Evolutionary conservation across 2,888 invertebrate genomes (phyloP), one percentile per base, ranked within the genome.

Genomic region (Himalopsyche anomala): DNA sequence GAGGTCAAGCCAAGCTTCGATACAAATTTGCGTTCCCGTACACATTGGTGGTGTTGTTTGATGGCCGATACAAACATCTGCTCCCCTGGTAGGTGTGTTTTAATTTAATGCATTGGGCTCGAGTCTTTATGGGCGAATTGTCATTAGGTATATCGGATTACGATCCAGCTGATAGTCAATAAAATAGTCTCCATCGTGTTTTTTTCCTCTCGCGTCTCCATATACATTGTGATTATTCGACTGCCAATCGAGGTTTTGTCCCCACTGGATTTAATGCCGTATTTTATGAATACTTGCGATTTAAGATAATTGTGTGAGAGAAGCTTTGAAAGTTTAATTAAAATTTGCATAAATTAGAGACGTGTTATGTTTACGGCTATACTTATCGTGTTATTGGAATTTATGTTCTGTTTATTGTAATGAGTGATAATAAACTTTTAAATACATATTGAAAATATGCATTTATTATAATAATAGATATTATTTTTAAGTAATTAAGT

Each of bases 61-160:
- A 36, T 74, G 12, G 74, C 5, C 19, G 38, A 12, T 80, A 80
- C 38, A 36, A 40, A 51, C 80, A 80, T 80, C 80, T 80, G 80
- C 80, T 80, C n/a, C 42, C 45, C 19, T 80, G 80, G 80, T 80
- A 42, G 80, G 45, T 80, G 80, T 51, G 36, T 42, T 74, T 80
- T 42, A 80, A 80, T 80, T 80, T 80, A 80, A 51, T 80, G 80
- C 80, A 80, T 45, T 80, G 80, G 11, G 45, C 45, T 80, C 51
- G 38, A 80, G 42, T n/a, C 80, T 80, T 80, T 80, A 80, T 80
- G 80, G 80, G 80, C 28, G 45, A 80, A 80, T 80, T 80, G 80
- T 80, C 51, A 28, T 80, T 45, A 28, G 28, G 28, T 28, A 80
- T 80, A 80, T 80, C 80, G 80, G 80, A 80, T 80, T 80, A 80